These are phyloP conservation scores for Bergia sp. DNA, from an alignment of 92 coral and sea anemone species.

Conservation along the genomic window DNA sequence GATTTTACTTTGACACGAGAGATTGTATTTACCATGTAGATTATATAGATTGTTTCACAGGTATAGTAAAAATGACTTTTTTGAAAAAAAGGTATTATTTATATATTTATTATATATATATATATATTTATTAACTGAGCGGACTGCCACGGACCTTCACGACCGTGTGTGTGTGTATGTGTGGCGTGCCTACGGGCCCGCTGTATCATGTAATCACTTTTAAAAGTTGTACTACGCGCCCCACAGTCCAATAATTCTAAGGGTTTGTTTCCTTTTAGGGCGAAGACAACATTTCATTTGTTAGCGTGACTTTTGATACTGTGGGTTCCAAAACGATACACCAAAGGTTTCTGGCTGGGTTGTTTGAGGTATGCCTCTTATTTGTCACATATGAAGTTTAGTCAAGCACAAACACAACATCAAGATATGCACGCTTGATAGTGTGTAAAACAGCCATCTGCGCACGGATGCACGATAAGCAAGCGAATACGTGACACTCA, in stretches of 20 bases:
- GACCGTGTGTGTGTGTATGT: too few relatives aligned
- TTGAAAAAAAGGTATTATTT: too few relatives aligned
- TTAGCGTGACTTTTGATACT: conserved; percentile 26
- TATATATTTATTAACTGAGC: too few relatives aligned
- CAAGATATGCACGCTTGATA: not conserved
- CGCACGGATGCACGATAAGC: not conserved
- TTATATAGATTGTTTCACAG: too few relatives aligned
- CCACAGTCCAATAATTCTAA: not conserved
- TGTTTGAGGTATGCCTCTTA: too few relatives aligned
- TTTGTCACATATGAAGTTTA: not conserved
- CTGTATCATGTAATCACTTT: not conserved
- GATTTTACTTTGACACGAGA: too few relatives aligned
- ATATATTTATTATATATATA: too few relatives aligned
- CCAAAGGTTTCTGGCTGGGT: not conserved
- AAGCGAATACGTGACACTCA: not conserved
- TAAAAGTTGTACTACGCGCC: too few relatives aligned
- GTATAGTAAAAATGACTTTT: too few relatives aligned
- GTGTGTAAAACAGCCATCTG: not conserved
- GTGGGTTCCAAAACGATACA: not conserved
- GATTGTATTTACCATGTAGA: too few relatives aligned
- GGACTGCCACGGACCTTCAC: too few relatives aligned
- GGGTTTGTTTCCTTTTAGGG: not conserved
- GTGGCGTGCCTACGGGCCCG: too few relatives aligned
- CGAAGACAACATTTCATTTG: not conserved
- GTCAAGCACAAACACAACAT: not conserved